These are phyloP conservation scores for Thelaira solivaga DNA, from an alignment of 2,888 invertebrate genomes.

Conservation along the genomic window DNA sequence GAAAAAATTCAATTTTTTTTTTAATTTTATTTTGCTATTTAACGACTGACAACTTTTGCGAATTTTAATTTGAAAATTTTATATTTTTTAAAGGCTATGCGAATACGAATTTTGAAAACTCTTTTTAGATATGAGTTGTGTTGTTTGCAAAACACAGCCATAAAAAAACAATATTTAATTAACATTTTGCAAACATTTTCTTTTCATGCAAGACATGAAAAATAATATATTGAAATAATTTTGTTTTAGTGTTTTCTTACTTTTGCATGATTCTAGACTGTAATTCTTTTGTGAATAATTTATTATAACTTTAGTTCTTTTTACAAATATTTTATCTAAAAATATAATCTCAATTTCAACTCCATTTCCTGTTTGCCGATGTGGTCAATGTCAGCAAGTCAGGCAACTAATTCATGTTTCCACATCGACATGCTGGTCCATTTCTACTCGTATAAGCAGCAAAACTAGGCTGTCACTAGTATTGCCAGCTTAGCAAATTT, in stretches of 20 bases:
- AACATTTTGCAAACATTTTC: not conserved
- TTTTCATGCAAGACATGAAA: not conserved
- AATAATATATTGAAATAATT: slow-evolving; percentile 3
- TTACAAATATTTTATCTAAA: slow-evolving; percentile 27
- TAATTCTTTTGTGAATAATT: not conserved
- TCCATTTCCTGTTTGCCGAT: slow-evolving; percentile 19
- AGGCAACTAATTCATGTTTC: slow-evolving; percentile 28
- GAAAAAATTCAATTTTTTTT: no score
- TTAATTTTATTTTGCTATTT: not conserved
- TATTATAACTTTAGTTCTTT: not conserved
- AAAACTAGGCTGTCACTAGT: not conserved
- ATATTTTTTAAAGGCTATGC: no score
- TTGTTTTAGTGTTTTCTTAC: not conserved
- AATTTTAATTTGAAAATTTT: no score
- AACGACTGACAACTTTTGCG: no score
- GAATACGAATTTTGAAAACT: no score
- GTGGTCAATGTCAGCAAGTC: slow-evolving; percentile 40
- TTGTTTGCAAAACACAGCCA: no score
- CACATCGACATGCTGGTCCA: not conserved
- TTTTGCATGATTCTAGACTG: slow-evolving; percentile 8
- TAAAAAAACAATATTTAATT: no score
- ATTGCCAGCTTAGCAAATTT: not conserved
- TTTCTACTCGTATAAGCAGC: not conserved
- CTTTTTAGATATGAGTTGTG: no score
- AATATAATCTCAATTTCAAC: slow-evolving; percentile 34